Conservation (phyloP, 37 sponge, comb jelly and placozoan species). For the Tethya wilhelma region DNA sequence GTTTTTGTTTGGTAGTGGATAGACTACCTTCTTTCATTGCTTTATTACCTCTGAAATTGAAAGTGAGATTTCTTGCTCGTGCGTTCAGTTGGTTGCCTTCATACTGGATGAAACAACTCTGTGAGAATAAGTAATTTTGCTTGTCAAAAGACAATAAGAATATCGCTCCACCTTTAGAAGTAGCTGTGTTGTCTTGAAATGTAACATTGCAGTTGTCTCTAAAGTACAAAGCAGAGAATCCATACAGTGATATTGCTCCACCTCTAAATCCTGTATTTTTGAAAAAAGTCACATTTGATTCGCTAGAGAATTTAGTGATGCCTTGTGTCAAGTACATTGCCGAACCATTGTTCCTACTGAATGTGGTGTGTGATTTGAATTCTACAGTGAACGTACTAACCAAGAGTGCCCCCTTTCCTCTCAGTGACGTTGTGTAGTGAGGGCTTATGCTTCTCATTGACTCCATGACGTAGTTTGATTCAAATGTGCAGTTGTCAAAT, state of each 20-base stretch:
- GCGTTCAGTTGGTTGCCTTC: too few relatives aligned
- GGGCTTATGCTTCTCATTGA: not conserved
- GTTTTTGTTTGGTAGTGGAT: not conserved
- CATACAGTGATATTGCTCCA: not conserved
- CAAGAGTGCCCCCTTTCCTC: slow-evolving; percentile 7
- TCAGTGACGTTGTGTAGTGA: not conserved
- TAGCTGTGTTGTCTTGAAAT: not conserved
- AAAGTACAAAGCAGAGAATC: not conserved
- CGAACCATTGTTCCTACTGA: not conserved
- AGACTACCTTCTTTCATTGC: not conserved
- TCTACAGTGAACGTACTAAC: not conserved
- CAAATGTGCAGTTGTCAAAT: slow-evolving; percentile 5
- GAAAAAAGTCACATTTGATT: not conserved
- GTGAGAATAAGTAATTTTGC: not conserved
- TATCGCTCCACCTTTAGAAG: not conserved
- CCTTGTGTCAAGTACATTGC: slow-evolving; percentile 5
- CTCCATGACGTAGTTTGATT: not conserved
- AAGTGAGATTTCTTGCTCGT: not conserved
- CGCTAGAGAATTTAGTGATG: not conserved
- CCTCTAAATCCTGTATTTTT: slow-evolving; percentile 5
- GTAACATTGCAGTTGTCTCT: not conserved
- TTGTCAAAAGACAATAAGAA: not conserved
- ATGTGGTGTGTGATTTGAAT: not conserved
- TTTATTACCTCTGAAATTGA: not conserved
- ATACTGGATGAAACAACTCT: slow-evolving; percentile 15